These are phyloP conservation scores for Rhizomys pruinosus DNA, from an alignment of 2,113 vertebrate genomes.

Conservation along the genomic window DNA sequence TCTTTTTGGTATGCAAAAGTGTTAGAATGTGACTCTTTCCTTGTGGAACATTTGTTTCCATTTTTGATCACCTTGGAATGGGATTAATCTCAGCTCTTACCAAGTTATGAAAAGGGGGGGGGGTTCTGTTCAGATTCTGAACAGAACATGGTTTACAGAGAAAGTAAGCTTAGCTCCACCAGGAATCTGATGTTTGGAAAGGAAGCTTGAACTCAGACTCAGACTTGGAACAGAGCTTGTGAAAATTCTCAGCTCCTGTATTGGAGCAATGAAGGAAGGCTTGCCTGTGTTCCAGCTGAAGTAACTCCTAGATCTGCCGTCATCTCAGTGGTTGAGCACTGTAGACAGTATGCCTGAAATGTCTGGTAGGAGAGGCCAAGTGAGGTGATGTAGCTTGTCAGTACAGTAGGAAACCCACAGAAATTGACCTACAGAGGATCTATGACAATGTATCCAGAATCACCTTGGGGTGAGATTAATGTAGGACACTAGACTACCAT, in stretches of 20 bases:
- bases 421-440: background rate
- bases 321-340: no score
- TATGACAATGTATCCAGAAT: background rate
- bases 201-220: no score
- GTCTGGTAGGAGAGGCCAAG: background rate
- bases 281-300: no score
- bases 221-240: background rate
- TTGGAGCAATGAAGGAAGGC: background rate
- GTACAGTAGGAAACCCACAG: rapidly evolving
- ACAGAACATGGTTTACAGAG: background rate
- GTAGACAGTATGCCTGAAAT: rapidly evolving
- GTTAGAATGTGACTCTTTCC: background rate
- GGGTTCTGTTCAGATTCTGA: no score
- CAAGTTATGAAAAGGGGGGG: no score
- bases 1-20: background rate
- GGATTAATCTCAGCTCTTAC: no score
- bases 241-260: no score
- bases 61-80: background rate
- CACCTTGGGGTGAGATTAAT: background rate
- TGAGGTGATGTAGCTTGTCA: background rate
- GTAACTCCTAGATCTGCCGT: rapidly evolving
- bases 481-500: no score
- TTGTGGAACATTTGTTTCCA: background rate
- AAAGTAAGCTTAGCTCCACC: background rate
- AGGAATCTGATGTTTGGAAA: no score